These are phyloP conservation scores for Apamea anceps DNA, from an alignment of 2,888 invertebrate genomes.

Conservation along the genomic window DNA sequence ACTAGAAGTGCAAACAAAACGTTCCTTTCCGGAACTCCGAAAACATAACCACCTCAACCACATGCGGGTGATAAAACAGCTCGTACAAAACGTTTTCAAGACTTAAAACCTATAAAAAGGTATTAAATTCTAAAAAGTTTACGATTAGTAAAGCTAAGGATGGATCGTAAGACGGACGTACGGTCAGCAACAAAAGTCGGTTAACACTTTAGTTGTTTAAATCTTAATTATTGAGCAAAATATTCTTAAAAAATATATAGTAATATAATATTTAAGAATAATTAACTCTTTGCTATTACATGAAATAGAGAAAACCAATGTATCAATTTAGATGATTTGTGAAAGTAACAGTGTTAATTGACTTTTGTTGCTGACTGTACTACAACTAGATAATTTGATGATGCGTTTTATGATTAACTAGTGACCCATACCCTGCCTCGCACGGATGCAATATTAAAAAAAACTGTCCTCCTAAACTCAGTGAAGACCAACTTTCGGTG, in stretches of 20 bases:
- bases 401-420: constrained; percentile 6
- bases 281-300: too few relatives aligned
- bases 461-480: not conserved
- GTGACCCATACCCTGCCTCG: too few relatives aligned
- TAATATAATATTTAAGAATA: too few relatives aligned
- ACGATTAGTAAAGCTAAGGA: constrained; percentile 19
- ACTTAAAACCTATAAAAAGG: constrained; percentile 34
- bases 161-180: not conserved
- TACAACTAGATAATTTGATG: constrained; percentile 18
- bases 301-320: too few relatives aligned
- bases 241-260: too few relatives aligned
- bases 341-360: too few relatives aligned
- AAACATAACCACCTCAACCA: constrained; percentile 3
- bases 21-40: not conserved
- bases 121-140: constrained; percentile 42
- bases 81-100: constrained; percentile 18
- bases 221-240: too few relatives aligned
- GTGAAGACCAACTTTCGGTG: too few relatives aligned
- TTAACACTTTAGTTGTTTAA: too few relatives aligned
- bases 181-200: too few relatives aligned
- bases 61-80: constrained; percentile 31
- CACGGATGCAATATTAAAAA: not conserved
- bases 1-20: not conserved
- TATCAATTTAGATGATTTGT: too few relatives aligned
- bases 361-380: too few relatives aligned